Evolutionary conservation across 1,140 invertebrate genomes (phyloP), one percentile per base, ranked within the genome.

Genomic region (Dolichoris vasculosae): DNA sequence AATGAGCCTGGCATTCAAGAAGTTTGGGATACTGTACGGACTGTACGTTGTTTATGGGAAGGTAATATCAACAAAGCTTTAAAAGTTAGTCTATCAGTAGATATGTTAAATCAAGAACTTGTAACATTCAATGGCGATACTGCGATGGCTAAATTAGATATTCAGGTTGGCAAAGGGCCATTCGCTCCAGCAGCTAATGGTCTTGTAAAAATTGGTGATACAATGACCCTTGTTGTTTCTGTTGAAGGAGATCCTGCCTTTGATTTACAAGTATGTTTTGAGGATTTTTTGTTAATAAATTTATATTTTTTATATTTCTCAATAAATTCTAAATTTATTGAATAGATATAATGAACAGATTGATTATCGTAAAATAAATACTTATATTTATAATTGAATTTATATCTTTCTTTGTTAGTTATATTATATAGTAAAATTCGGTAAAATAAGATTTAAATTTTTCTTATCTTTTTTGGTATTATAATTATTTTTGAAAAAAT

Each of bases 41-140:
- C 95, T 76, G 96, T 97, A 0, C 94, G 96, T 82, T 97, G 97
- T 91, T 92, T 97, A 23, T 97, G 96, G 96, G 96, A 97, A 94
- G 96, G 96, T 20, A 96, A 95, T 87, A 92, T 97, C 64, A 96
- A 96, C 35, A 96, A 97, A 89, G 95, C 96, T 17, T 91, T 97
- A 43, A 95, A 95, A 0, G 96, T 96, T 1, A 96, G 96, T 8
- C 92, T 97, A 20, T 96, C 95, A 73, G 96, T 98, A 1, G 97
- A 96, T 40, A 97, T 97, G 95, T 90, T 97, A 78, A 96, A 96
- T 85, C 96, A 97, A 90, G 95, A 97, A 88, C 95, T 96, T 26
- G 96, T 97, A 32, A 97, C 96, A 40, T 97, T 97, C 91, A 96
- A 96, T 87, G 97, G 97, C 8, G 97, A 97, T 87, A 97, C 96